These are phyloP conservation scores for Sander lucioperca DNA, from an alignment of 2,113 vertebrate species.

Conservation along the genomic window DNA sequence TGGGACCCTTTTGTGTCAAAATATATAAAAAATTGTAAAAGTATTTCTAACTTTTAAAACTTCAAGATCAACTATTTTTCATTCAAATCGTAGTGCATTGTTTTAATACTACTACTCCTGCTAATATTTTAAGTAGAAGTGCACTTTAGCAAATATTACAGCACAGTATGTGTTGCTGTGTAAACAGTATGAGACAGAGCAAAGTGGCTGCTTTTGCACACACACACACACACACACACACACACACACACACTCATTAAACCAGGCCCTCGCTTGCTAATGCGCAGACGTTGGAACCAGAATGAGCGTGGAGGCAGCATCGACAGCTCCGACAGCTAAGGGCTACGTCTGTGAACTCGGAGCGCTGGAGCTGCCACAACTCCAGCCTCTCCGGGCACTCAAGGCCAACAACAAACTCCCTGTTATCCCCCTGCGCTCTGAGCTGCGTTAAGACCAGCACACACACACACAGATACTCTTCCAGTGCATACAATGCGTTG, in stretches of 20 bases:
- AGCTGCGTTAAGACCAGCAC: slow-evolving; percentile 55
- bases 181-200: slow-evolving; percentile 42
- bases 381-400: slow-evolving; percentile 79
- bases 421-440: slow-evolving; percentile 79
- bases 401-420: slow-evolving; percentile 83
- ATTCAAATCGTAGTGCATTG: not conserved
- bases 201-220: slow-evolving; percentile 18
- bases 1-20: not conserved
- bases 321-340: slow-evolving; percentile 78
- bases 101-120: not conserved
- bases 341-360: slow-evolving; percentile 85
- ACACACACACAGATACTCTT: slow-evolving; percentile 35
- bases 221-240: slow-evolving; percentile 27
- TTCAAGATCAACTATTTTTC: not conserved
- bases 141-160: not conserved
- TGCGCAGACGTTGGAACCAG: slow-evolving; percentile 72
- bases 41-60: not conserved
- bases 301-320: slow-evolving; percentile 77
- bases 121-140: not conserved
- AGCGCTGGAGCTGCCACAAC: slow-evolving; percentile 78
- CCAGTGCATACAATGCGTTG: slow-evolving; percentile 6
- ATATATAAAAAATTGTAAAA: not conserved
- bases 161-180: slow-evolving; percentile 32
- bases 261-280: slow-evolving; percentile 61
- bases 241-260: slow-evolving; percentile 62